phyloP scores from a whole-genome alignment of 2,888 invertebrate species.

The Oscheius sp. region DNA sequence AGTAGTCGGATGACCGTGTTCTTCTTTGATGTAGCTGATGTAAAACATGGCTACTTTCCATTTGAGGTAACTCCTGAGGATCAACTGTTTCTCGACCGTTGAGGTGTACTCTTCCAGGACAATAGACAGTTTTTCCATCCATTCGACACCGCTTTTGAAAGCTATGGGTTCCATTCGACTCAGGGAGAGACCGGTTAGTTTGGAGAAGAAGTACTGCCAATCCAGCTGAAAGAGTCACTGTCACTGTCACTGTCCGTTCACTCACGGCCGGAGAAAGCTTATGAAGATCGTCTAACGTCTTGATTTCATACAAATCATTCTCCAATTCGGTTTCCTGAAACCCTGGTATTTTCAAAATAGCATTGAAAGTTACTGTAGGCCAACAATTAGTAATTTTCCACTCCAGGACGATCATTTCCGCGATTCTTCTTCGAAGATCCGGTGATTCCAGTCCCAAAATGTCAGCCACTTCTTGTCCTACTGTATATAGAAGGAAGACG shows the following conservation, averaged over 20 bases:
- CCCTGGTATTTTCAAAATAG: neutral
- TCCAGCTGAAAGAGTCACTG: slow-evolving; percentile 42
- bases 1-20: slow-evolving; percentile 5
- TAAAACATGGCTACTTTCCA: slow-evolving; percentile 54
- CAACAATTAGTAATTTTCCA: slow-evolving; percentile 50
- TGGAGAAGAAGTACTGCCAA: slow-evolving; percentile 53
- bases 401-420: slow-evolving; percentile 54
- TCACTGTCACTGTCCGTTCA: neutral
- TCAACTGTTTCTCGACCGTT: slow-evolving; percentile 32
- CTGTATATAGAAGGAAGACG: slow-evolving; percentile 38
- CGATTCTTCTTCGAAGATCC: slow-evolving; percentile 45
- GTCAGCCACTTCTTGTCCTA: slow-evolving; percentile 48
- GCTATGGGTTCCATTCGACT: slow-evolving; percentile 46
- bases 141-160: slow-evolving; percentile 48
- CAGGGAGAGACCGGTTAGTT: slow-evolving; percentile 41
- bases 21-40: slow-evolving; percentile 47
- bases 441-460: slow-evolving; percentile 41
- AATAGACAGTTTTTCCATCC: slow-evolving; percentile 45
- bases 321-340: slow-evolving; percentile 46
- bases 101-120: slow-evolving; percentile 41
- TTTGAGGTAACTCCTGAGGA: slow-evolving; percentile 52
- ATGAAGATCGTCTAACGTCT: slow-evolving; percentile 45
- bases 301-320: slow-evolving; percentile 49
- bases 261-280: slow-evolving; percentile 47
- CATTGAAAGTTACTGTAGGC: slow-evolving; percentile 40